Base-by-base conservation (phyloP, 2,113 vertebrate genomes). In the Melierax canorus region DNA sequence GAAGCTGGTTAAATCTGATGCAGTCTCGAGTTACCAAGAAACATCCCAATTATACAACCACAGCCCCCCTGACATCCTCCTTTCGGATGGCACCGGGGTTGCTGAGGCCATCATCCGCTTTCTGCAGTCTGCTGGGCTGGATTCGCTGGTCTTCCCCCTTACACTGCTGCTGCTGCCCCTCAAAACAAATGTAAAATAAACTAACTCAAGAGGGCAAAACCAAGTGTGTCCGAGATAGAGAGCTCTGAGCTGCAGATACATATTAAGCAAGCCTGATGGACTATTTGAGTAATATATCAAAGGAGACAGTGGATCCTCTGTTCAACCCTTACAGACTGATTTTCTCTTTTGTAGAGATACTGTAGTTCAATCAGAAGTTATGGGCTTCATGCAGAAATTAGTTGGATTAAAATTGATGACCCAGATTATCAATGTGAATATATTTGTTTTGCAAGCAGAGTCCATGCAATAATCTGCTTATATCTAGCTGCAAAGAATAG, bases 331-430 rank as follows among this genome's bases (percentile, higher is more conserved):
- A 41, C 32, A 76, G n/a, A 30, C 20, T 39, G 38, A 43, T 90
- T 80, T 94, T 81, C 24, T 77, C 22, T 64, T 79, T 83, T 46
- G 32, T 8, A 72, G 26, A 48, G 7, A 32, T 74, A 34, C 30
- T 30, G 15, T 86, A 64, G 56, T 74, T 81, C 51, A 68, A 36
- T 69, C 58, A 78, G 51, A 91, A 78, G 71, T 78, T 86, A 64
- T 6, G 14, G 26, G 12, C 36, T 89, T 91, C 59, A 48, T 60
- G 34, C 30, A 94, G 51, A 79, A 94, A 95, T 86, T 74, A 45
- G 72, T 3, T 85, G 45, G 82, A 92, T 96, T 95, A 88, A 97
- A 94, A 89, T 1, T 86, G 59, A 82, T 96, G 91, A 71, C 90
- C 58, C 87, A 94, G 81, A 91, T 95, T 94, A 92, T 67, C 43